Evolutionary conservation across 2,797 vertebrate genomes (phyloP).

Genomic region (Semaprochilodus insignis): DNA sequence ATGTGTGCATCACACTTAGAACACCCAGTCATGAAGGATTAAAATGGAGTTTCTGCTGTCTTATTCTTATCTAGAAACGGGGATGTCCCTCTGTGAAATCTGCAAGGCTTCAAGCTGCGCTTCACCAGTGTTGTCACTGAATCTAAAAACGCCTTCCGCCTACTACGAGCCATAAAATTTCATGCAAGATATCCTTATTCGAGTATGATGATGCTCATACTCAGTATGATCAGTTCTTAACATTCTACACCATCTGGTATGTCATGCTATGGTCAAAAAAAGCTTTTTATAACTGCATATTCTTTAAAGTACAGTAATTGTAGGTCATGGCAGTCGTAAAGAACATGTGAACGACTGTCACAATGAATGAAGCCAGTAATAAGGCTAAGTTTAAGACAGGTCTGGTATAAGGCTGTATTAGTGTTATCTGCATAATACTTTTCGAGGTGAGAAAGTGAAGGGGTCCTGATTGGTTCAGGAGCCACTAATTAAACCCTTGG

Average conservation of each 20-base stretch:
- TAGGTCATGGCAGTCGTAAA: no score
- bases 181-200: constrained; percentile 15
- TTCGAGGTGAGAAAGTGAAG: no score
- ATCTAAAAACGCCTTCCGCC: constrained; percentile 12
- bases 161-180: constrained; percentile 16
- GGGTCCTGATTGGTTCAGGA: no score
- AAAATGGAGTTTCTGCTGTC: constrained; percentile 1
- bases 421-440: no score
- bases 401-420: no score
- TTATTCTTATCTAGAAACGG: background rate
- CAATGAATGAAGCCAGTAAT: background rate
- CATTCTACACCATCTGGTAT: background rate
- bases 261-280: no score
- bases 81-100: constrained; percentile 24
- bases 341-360: background rate
- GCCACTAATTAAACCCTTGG: no score
- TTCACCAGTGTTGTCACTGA: constrained; percentile 16
- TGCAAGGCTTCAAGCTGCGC: background rate
- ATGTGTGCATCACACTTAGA: background rate
- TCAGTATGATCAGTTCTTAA: constrained; percentile 11
- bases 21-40: background rate
- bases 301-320: no score
- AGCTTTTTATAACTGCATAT: no score
- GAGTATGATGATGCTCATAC: background rate
- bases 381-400: no score